Conservation (phyloP, 2,888 invertebrate genomes). For the Deilephila porcellus region DNA sequence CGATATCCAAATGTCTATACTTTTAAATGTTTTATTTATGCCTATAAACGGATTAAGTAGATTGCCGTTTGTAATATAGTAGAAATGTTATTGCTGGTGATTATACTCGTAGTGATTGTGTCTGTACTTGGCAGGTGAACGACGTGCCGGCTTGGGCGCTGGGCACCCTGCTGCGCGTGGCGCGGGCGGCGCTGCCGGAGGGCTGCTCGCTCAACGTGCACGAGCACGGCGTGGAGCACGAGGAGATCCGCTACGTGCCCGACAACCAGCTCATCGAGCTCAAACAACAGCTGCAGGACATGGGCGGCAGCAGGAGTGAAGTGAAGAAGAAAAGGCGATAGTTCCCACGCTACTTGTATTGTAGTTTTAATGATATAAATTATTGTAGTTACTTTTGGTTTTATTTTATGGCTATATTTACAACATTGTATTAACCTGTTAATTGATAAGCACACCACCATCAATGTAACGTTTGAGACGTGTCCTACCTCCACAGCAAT, state of each 20-base stretch:
- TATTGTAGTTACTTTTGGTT: neutral
- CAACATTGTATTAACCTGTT: neutral
- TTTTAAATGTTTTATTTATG: neutral
- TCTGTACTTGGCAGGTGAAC: conserved; percentile 68
- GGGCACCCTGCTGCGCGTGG: conserved; percentile 89
- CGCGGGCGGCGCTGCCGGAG: conserved; percentile 90
- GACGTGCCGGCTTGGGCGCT: conserved; percentile 87
- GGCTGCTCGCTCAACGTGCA: conserved; percentile 90
- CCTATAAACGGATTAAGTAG: too few relatives aligned
- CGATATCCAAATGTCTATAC: too few relatives aligned
- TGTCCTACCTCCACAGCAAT: too few relatives aligned
- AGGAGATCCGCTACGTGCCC: conserved; percentile 91
- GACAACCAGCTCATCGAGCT: conserved; percentile 91
- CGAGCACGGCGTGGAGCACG: conserved; percentile 87
- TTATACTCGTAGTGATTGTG: neutral
- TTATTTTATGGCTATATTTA: neutral
- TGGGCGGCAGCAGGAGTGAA: conserved; percentile 83
- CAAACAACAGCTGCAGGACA: conserved; percentile 89
- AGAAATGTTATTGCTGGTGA: too few relatives aligned
- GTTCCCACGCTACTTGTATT: neutral
- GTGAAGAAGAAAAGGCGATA: conserved; percentile 71
- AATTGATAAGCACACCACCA: too few relatives aligned
- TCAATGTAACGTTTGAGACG: neutral
- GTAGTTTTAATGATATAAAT: neutral
- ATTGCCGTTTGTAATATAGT: too few relatives aligned